A percentile compares a stretch with the other conserved stretches of the same genome.
These are phyloP conservation scores for Andrena camellia DNA, from an alignment of 2,888 invertebrate genomes.

Conservation along the genomic window DNA sequence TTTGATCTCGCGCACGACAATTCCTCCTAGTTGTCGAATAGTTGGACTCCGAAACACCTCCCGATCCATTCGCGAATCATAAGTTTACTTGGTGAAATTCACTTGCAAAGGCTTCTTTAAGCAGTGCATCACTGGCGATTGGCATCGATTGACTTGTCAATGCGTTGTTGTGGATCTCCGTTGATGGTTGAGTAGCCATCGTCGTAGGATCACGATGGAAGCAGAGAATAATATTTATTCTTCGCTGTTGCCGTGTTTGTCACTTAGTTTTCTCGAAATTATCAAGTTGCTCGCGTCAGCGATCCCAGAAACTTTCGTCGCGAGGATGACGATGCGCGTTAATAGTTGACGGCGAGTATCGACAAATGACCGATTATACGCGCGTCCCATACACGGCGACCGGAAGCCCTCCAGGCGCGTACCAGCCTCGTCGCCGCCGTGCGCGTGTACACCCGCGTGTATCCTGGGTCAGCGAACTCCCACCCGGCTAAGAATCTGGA, in stretches of 20 bases:
- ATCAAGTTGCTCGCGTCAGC: background rate
- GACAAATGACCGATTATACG: conserved; percentile 42
- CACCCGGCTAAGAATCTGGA: conserved; percentile 51
- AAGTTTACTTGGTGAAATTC: background rate
- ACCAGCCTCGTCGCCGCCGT: conserved; percentile 48
- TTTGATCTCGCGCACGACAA: background rate
- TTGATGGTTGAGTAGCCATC: background rate
- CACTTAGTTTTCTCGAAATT: background rate
- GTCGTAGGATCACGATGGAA: no score
- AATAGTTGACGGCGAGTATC: conserved; percentile 73
- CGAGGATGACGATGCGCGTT: conserved; percentile 54
- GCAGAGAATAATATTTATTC: no score
- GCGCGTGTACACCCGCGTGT: conserved; percentile 55
- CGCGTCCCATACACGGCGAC: conserved; percentile 65
- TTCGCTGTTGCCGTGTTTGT: no score
- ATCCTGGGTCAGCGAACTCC: conserved; percentile 72
- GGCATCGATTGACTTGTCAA: background rate
- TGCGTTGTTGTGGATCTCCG: background rate
- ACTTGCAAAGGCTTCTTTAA: background rate
- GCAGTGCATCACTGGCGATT: background rate
- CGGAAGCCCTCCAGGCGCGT: conserved; percentile 69
- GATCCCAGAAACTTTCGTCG: background rate
- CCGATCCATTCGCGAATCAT: no score
- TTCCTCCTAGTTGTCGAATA: no score
- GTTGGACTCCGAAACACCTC: no score